Percentiles rank a stretch among this genome's conserved stretches.
Evolutionary conservation across 2,113 vertebrate species (phyloP).

Genomic region (Symphodus melops): DNA sequence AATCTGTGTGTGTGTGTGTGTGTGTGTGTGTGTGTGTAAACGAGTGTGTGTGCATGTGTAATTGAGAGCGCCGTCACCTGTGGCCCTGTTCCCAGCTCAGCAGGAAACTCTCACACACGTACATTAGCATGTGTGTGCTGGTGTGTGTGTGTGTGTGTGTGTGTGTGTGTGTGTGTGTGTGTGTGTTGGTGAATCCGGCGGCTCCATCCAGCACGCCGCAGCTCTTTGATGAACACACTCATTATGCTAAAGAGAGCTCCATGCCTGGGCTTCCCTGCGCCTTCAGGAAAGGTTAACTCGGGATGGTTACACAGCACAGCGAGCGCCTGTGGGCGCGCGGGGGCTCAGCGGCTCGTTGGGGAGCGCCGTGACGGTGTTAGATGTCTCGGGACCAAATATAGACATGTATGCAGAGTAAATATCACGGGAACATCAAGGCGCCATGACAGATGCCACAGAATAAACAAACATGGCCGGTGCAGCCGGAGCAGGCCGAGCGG

Average conservation of each 20-base stretch:
- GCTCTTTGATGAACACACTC: conserved; percentile 88
- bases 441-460: conserved; percentile 37
- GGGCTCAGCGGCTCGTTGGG: conserved; percentile 55
- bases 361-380: conserved; percentile 59
- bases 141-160: not conserved
- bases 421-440: conserved; percentile 70
- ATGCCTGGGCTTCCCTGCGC: conserved; percentile 82
- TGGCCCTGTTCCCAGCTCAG: conserved; percentile 81
- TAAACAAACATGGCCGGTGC: conserved; percentile 58
- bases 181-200: conserved; percentile 62
- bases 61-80: conserved; percentile 89
- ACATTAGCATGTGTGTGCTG: conserved; percentile 45
- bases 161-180: conserved; percentile 41
- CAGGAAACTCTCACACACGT: conserved; percentile 71
- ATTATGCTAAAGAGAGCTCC: conserved; percentile 88
- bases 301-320: conserved; percentile 84
- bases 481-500: conserved; percentile 16
- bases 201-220: conserved; percentile 72
- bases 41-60: conserved; percentile 70
- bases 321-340: conserved; percentile 73
- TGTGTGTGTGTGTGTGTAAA: conserved; percentile 58
- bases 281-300: conserved; percentile 90
- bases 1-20: conserved; percentile 46
- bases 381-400: conserved; percentile 71
- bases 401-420: conserved; percentile 70